A percentile compares a stretch with the other conserved stretches of the same genome.
These are phyloP conservation scores for Musca domestica DNA, from an alignment of 1,140 invertebrate species.

Conservation along the genomic window DNA sequence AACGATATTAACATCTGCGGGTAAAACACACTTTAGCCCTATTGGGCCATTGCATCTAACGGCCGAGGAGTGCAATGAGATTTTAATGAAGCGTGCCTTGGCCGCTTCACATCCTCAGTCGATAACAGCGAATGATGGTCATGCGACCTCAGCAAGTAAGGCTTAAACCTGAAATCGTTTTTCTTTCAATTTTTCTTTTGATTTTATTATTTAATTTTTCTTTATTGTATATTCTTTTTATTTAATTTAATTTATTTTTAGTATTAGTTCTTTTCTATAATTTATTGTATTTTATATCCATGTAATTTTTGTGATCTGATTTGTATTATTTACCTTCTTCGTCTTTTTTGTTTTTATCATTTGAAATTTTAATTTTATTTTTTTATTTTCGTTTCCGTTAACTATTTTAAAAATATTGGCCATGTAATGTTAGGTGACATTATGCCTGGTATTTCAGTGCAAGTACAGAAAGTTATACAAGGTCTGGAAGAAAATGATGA, in stretches of 20 bases:
- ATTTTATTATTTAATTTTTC: no score
- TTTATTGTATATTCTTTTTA: no score
- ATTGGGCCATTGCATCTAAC: conserved; percentile 69
- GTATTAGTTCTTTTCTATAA: not conserved
- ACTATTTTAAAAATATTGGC: conserved; percentile 12
- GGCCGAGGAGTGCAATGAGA: conserved; percentile 74
- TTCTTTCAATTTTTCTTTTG: not conserved
- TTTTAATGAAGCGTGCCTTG: conserved; percentile 65
- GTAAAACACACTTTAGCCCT: conserved; percentile 58
- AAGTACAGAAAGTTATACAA: conserved; percentile 55
- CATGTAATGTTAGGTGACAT: conserved; percentile 42
- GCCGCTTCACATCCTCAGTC: conserved; percentile 52
- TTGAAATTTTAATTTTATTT: no score
- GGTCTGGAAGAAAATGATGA: conserved; percentile 53
- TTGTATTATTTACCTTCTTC: not conserved
- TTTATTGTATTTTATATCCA: not conserved
- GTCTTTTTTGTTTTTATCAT: no score
- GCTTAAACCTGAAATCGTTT: conserved; percentile 29
- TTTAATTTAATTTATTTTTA: no score
- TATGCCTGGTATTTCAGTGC: conserved; percentile 54
- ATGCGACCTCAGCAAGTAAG: conserved; percentile 53
- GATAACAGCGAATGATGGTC: conserved; percentile 47
- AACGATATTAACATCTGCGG: conserved; percentile 48
- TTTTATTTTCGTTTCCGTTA: not conserved
- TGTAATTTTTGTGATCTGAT: not conserved